These are phyloP conservation scores for Herpailurus yagouaroundi DNA, from an alignment of 2,113 vertebrate species.

Conservation along the genomic window DNA sequence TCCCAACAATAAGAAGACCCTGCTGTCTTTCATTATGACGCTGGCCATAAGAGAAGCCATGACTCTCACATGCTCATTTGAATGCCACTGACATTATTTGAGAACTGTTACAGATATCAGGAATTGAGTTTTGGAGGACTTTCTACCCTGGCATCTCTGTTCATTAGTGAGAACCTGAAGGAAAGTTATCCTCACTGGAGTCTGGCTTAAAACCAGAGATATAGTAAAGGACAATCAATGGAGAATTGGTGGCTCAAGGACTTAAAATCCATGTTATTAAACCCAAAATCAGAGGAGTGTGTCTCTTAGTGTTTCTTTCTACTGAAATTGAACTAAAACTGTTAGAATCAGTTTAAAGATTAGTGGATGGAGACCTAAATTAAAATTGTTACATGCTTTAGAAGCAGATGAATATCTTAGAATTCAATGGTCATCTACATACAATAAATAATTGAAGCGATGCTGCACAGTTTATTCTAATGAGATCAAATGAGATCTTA, in stretches of 20 bases:
- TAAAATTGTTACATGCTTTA: neutral
- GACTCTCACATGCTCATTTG: neutral
- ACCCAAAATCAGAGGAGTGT: neutral
- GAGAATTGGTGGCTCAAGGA: neutral
- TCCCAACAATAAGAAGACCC: neutral
- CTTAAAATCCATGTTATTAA: neutral
- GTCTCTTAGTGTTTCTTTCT: neutral
- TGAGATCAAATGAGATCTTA: neutral
- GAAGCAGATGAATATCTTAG: neutral
- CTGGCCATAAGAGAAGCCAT: neutral
- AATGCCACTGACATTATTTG: neutral
- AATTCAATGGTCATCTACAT: neutral
- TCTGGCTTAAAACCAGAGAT: neutral
- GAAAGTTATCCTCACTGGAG: neutral
- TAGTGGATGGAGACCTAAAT: neutral
- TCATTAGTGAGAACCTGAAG: neutral
- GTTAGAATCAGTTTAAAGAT: neutral
- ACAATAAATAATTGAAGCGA: neutral
- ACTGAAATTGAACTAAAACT: neutral
- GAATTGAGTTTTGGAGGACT: neutral
- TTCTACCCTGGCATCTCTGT: neutral
- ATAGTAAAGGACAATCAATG: neutral
- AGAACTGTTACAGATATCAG: neutral
- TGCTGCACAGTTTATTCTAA: neutral
- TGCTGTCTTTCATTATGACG: neutral